Conservation (phyloP, 2,797 vertebrate species). For the Pterois miles region DNA sequence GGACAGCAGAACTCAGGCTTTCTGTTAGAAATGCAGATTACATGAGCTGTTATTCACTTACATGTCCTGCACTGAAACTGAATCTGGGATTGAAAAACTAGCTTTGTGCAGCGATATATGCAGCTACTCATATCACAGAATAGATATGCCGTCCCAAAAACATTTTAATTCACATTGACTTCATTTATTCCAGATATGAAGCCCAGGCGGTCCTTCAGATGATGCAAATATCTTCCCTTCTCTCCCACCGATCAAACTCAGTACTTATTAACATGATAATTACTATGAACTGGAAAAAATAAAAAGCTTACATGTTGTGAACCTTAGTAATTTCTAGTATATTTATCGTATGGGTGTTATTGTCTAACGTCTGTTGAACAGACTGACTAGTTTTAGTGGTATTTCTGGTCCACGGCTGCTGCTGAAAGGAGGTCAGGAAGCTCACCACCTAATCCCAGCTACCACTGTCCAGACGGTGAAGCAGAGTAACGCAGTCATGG, state of each 20-base stretch:
- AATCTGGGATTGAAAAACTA: background rate
- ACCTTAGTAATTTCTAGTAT: background rate
- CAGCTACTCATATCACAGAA: too few species aligned
- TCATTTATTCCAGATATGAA: background rate
- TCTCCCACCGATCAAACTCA: too few species aligned
- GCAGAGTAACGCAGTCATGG: background rate
- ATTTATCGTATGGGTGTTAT: background rate
- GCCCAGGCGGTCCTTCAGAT: background rate
- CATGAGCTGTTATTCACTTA: too few species aligned
- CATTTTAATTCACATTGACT: too few species aligned
- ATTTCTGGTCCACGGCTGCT: background rate
- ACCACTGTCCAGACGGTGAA: background rate
- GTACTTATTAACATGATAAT: too few species aligned
- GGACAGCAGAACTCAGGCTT: too few species aligned
- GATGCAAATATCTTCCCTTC: too few species aligned
- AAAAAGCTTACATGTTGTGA: background rate
- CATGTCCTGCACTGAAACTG: too few species aligned
- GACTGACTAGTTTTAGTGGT: background rate
- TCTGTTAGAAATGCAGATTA: too few species aligned
- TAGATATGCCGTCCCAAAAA: too few species aligned
- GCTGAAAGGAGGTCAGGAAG: background rate
- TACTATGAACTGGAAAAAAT: too few species aligned
- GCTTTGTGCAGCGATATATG: background rate
- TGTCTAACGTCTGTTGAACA: background rate
- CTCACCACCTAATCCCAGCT: background rate